Evolutionary conservation across 2,113 vertebrate genomes (phyloP), one percentile per base, ranked within the genome.

Genomic region (Sapajus apella): DNA sequence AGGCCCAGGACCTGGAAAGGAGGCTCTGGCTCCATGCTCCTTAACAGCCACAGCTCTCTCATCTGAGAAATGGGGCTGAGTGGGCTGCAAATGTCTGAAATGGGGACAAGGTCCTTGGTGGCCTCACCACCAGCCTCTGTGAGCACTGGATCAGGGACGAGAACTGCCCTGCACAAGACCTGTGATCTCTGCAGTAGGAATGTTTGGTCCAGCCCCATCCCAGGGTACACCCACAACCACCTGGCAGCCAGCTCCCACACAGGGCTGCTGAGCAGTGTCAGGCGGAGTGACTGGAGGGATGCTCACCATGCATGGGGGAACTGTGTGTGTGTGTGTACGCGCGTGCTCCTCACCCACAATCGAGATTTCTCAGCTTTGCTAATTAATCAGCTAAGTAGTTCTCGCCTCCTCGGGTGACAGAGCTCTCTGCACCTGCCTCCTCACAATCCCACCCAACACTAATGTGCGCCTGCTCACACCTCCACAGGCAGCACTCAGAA

Each of bases 331-430:
- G 10, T 5, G 75, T 56, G 87, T 90, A 91, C 97, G 30, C 11
- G 75, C 90, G 91, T 97, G 95, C 96, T 89, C 87, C 96, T 97
- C 96, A 95, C 90, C 85, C 0, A 68, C 95, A 97, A 75, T 58
- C 85, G 75, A 85, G 70, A 98, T 88, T 97, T 98, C 97, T 94
- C 97, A 47, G 97, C 96, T 97, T 82, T 0, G 0, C 97, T 98
- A 98, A 98, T 98, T 97, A 98, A 98, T 87, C 98, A 91, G 97
- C 97, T 79, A 97, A 98, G 96, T 93, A 97, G 95, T 91, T 98
- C 98, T 98, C 95, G 35, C 93, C 96, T 25, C 0, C 94, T 91
- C 25, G 45, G n/a, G 64, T 97, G 97, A 97, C 16, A 97, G 97
- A 94, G 80, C 20, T 70, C 93, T 96, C 52, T 79, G 97, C 92